Conservation (phyloP, 2,113 vertebrate species). For the Desmodus rotundus region DNA sequence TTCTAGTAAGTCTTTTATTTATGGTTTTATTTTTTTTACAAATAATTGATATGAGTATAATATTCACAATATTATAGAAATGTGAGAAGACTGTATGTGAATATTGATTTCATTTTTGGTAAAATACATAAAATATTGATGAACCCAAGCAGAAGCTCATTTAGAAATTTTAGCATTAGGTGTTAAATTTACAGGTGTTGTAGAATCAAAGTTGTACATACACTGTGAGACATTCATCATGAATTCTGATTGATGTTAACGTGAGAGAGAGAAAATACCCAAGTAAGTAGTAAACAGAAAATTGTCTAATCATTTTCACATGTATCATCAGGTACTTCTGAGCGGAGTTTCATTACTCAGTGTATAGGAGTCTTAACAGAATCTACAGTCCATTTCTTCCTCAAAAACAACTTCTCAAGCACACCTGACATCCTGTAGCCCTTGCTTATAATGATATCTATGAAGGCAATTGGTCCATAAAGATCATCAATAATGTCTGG, state of each 20-base stretch:
- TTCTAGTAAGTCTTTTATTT: not conserved
- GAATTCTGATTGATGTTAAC: too few relatives aligned
- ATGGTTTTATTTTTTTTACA: not conserved
- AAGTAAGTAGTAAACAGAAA: not conserved
- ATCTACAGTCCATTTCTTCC: not conserved
- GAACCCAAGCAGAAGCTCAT: not conserved
- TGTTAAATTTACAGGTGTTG: too few relatives aligned
- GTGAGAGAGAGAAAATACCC: too few relatives aligned
- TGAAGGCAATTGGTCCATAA: conserved; percentile 57
- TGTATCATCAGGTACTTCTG: too few relatives aligned
- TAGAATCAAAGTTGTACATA: too few relatives aligned
- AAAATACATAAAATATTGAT: not conserved
- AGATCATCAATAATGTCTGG: conserved; percentile 46
- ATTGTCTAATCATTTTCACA: too few relatives aligned
- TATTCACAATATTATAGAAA: not conserved
- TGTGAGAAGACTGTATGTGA: not conserved
- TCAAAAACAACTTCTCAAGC: not conserved
- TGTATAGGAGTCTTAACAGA: not conserved
- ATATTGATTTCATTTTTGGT: not conserved
- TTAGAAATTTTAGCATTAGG: not conserved
- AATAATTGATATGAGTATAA: not conserved
- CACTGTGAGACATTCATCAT: too few relatives aligned
- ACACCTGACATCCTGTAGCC: conserved; percentile 9
- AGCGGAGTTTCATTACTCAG: not conserved
- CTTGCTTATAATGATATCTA: conserved; percentile 49